Evolutionary conservation across 53 echinoderm and acorn worm genomes (phyloP).

Genomic region (Echinarachnius parma): DNA sequence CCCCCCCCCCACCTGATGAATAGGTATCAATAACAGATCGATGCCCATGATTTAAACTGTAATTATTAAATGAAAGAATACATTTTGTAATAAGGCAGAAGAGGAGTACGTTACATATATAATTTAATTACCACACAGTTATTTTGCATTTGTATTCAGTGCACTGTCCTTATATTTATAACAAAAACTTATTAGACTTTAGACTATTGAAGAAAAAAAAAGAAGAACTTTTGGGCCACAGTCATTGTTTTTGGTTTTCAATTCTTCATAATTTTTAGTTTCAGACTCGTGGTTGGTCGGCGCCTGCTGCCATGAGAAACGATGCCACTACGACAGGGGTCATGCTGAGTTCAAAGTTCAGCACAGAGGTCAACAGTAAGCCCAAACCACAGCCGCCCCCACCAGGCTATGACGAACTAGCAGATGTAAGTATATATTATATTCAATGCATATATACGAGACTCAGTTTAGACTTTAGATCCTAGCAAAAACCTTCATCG

Average conservation of each 20-base stretch:
- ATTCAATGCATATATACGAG: no score
- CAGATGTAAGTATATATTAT: slow-evolving; percentile 72
- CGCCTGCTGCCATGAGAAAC: slow-evolving; percentile 58
- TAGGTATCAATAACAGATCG: no score
- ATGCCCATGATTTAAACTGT: no score
- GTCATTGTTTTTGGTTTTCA: not conserved
- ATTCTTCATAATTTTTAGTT: slow-evolving; percentile 52
- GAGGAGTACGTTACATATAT: no score
- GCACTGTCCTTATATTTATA: no score
- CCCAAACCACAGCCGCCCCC: slow-evolving; percentile 78
- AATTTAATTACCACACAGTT: not conserved
- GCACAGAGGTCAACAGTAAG: slow-evolving; percentile 21
- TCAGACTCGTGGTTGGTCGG: slow-evolving; percentile 80
- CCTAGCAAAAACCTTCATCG: no score
- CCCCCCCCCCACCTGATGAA: no score
- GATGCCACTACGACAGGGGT: slow-evolving; percentile 71
- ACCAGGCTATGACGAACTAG: slow-evolving; percentile 58
- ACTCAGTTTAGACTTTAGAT: no score
- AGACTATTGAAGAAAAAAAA: not conserved
- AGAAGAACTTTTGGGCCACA: not conserved
- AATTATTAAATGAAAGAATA: no score
- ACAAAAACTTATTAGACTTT: not conserved
- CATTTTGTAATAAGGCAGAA: no score
- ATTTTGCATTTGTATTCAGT: no score
- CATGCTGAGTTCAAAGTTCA: slow-evolving; percentile 71